Evolutionary conservation across 2,797 vertebrate genomes (phyloP), one percentile per base, ranked within the genome.

Genomic region (Gephyroberyx darwinii): DNA sequence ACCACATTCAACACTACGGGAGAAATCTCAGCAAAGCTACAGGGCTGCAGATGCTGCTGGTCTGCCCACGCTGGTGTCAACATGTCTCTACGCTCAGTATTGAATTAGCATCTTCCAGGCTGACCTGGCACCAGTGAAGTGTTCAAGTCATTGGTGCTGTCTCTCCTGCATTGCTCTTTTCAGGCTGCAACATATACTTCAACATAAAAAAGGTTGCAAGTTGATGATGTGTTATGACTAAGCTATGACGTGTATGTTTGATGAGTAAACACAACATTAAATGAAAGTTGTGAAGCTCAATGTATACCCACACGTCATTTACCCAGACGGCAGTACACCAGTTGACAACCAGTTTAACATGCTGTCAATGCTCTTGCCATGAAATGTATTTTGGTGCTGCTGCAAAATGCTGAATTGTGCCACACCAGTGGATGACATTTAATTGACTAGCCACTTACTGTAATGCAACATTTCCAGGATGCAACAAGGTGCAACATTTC

Each of bases 1-100:
- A 83, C 52, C 8, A 12, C 54, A 37, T 55, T 79, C 74, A 69
- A 77, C 86, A 86, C 73, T 76, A 69, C 65, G 74, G 80, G 77
- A 82, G 74, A 69, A 72, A 74, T 86, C 65, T 74, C 39, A 80
- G 65, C 3, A 9, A 81, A 61, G 75, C 48, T 67, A 51, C 45
- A 6, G 45, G 6, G 47, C 68, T 74, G 64, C 79, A 74, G 58
- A 65, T 39, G 53, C 43, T 68, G 65, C 65, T 26, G 72, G 71
- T 41, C 63, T 41, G 22, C 81, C 77, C 75, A 78, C 75, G 59
- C 64, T 39, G 33, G 51, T 68, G 78, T 84, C 78, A 67, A 4
- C 20, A 67, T 65, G 71, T 65, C 68, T 53, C 65, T 60, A 20
- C 63, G 39, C 71, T 65, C 43, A 22, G 39, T 48, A 39, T 68